These are phyloP conservation scores for Horisme vitalbata DNA, from an alignment of 2,888 invertebrate genomes.

Conservation along the genomic window DNA sequence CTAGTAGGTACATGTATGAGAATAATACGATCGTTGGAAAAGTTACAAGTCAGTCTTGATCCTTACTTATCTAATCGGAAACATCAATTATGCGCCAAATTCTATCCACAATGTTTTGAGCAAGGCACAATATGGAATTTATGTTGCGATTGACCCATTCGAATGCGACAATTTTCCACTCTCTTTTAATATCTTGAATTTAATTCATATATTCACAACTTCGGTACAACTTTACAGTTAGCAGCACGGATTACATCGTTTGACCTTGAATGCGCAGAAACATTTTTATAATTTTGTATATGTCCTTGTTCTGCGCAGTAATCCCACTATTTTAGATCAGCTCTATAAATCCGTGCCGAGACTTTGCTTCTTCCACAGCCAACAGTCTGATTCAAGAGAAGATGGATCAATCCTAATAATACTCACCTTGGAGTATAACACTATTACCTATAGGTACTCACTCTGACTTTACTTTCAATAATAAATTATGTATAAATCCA, in stretches of 20 bases:
- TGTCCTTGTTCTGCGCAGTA: too few species aligned
- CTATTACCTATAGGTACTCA: too few species aligned
- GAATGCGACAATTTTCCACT: not conserved
- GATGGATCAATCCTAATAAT: constrained; percentile 7
- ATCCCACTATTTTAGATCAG: too few species aligned
- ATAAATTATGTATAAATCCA: constrained; percentile 20
- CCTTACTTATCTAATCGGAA: constrained; percentile 19
- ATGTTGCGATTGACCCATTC: constrained; percentile 6
- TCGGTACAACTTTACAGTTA: not conserved
- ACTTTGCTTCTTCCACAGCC: not conserved
- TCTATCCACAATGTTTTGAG: constrained; percentile 16
- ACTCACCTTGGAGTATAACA: not conserved
- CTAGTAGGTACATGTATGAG: not conserved
- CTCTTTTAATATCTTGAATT: not conserved
- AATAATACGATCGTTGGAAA: constrained; percentile 15
- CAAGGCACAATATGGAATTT: constrained; percentile 31
- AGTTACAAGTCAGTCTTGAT: constrained; percentile 30
- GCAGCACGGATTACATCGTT: too few species aligned
- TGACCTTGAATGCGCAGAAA: too few species aligned
- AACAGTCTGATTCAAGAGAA: constrained; percentile 3
- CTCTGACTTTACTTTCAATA: constrained; percentile 7
- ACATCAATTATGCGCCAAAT: constrained; percentile 4
- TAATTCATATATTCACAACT: not conserved
- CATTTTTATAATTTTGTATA: too few species aligned
- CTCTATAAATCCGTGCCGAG: too few species aligned